Evolutionary conservation across 2,888 invertebrate genomes (phyloP).

Genomic region (Lucinisca nassula): DNA sequence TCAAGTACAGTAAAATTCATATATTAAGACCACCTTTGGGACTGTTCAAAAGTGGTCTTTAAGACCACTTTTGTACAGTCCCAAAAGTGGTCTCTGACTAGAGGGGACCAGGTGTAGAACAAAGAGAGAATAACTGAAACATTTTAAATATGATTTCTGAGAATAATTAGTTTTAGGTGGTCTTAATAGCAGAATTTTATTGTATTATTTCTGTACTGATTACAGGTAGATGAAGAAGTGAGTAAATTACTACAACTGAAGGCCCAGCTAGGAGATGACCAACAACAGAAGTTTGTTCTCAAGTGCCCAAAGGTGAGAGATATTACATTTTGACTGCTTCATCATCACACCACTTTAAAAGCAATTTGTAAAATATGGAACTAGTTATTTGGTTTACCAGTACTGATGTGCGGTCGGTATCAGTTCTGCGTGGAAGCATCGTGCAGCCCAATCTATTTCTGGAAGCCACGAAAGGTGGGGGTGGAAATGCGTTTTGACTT

Average conservation of each 20-base stretch:
- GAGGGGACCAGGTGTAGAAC: background rate
- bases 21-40: too few relatives aligned
- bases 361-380: too few relatives aligned
- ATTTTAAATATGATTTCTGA: too few relatives aligned
- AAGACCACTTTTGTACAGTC: background rate
- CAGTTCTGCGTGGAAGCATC: too few relatives aligned
- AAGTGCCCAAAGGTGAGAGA: constrained; percentile 94
- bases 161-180: background rate
- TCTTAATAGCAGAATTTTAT: background rate
- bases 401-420: too few relatives aligned
- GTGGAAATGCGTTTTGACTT: too few relatives aligned
- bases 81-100: background rate
- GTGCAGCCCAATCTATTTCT: too few relatives aligned
- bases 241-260: constrained; percentile 94
- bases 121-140: background rate
- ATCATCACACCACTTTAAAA: too few relatives aligned
- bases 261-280: constrained; percentile 90
- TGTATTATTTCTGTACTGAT: background rate
- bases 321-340: too few relatives aligned
- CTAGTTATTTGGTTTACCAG: too few relatives aligned
- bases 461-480: too few relatives aligned
- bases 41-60: background rate
- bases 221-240: constrained; percentile 95
- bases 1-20: too few relatives aligned
- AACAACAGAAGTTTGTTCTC: constrained; percentile 92